phyloP scores from a whole-genome alignment of 37 sponge, comb jelly and placozoan species.

The Halisarca cf. caerulea region DNA sequence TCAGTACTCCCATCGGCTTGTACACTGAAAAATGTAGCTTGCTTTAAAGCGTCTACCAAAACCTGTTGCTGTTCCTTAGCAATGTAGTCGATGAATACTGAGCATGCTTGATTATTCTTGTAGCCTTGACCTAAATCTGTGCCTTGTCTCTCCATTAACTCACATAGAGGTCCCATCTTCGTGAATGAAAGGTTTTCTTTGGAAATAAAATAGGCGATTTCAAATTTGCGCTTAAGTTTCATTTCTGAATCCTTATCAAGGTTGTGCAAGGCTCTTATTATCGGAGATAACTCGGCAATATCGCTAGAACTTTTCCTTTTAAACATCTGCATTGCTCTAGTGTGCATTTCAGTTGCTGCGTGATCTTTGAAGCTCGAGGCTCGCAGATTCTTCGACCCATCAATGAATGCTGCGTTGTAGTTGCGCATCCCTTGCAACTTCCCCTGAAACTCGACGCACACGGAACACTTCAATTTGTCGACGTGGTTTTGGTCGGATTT shows the following conservation, averaged over 20 bases:
- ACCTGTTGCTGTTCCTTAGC: too few species aligned
- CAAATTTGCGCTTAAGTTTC: conserved; percentile 19
- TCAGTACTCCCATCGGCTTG: too few species aligned
- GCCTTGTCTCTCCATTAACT: too few species aligned
- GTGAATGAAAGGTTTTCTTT: too few species aligned
- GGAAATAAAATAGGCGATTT: conserved; percentile 22
- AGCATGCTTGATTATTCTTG: too few species aligned
- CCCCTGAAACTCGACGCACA: not conserved
- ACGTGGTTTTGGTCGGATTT: not conserved
- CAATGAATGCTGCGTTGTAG: conserved; percentile 45
- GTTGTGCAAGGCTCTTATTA: conserved; percentile 30
- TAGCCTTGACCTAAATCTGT: too few species aligned
- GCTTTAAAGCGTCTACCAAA: too few species aligned
- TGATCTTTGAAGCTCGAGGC: conserved; percentile 43
- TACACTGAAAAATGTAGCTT: too few species aligned
- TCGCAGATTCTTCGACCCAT: conserved; percentile 41
- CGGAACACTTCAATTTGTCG: not conserved
- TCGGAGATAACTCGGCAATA: conserved; percentile 37
- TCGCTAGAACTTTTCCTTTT: not conserved
- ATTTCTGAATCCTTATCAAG: not conserved
- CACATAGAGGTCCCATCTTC: too few species aligned
- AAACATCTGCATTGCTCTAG: conserved; percentile 23
- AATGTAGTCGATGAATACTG: too few species aligned
- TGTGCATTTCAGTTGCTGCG: conserved; percentile 44
- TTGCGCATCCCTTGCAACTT: conserved; percentile 19